Evolutionary conservation across 2,113 vertebrate species (phyloP).

Genomic region (Hymenochirus boettgeri): DNA sequence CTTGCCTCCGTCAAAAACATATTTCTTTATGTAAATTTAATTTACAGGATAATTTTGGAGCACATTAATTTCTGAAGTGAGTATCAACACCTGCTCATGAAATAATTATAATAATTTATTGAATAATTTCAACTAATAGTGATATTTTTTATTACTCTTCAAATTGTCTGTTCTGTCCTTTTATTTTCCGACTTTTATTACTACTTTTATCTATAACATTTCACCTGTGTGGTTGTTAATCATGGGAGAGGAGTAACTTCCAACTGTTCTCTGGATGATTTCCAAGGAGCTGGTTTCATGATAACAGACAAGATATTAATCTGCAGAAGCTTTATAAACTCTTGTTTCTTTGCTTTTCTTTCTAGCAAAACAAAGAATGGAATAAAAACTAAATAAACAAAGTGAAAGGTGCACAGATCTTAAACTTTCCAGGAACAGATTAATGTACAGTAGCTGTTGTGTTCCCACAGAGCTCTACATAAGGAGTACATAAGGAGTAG

Average conservation of each 20-base stretch:
- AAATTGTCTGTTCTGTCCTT: conserved; percentile 1
- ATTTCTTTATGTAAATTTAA: conserved; percentile 3
- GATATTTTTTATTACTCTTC: background rate
- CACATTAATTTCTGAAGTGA: conserved; percentile 5
- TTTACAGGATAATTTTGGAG: conserved; percentile 5
- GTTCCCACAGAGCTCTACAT: no score
- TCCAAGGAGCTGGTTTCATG: conserved; percentile 3
- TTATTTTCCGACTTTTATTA: conserved; percentile 2
- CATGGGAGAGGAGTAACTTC: background rate
- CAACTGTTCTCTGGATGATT: background rate
- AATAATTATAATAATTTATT: conserved; percentile 4
- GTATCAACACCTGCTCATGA: conserved; percentile 4
- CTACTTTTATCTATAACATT: background rate
- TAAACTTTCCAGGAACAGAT: no score
- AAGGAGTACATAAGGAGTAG: no score
- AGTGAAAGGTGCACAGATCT: no score
- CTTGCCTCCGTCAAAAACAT: background rate
- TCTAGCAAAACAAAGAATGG: background rate
- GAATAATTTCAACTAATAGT: background rate
- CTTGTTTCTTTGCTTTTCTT: background rate
- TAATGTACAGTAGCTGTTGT: no score
- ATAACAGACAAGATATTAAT: background rate
- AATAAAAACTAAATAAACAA: background rate
- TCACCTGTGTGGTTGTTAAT: background rate
- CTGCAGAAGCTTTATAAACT: background rate